Conservation (phyloP, 53 echinoderm and acorn worm species). For the Henricia sp. region DNA sequence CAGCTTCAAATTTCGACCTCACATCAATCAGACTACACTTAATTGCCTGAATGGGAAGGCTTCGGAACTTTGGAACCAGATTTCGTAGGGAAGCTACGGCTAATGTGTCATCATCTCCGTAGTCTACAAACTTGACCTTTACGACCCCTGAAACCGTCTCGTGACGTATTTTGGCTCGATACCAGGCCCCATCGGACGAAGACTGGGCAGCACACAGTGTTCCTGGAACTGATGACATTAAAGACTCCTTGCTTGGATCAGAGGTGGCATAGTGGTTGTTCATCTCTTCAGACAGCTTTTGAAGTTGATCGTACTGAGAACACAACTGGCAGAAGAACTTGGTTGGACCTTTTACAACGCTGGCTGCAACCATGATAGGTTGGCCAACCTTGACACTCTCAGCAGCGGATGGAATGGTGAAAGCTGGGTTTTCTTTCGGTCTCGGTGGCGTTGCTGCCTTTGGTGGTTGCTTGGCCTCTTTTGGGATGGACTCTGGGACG, state of each 20-base stretch:
- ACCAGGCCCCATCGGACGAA: slow-evolving; percentile 79
- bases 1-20: slow-evolving; percentile 66
- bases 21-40: slow-evolving; percentile 71
- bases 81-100: slow-evolving; percentile 49
- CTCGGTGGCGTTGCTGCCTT: slow-evolving; percentile 34
- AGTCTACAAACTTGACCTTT: slow-evolving; percentile 85
- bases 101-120: slow-evolving; percentile 74
- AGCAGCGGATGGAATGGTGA: slow-evolving; percentile 42
- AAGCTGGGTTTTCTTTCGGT: slow-evolving; percentile 47
- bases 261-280: slow-evolving; percentile 34
- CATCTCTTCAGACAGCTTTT: slow-evolving; percentile 34
- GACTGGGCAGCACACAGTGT: slow-evolving; percentile 76
- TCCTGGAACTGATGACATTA: slow-evolving; percentile 23
- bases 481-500: slow-evolving; percentile 29
- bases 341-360: slow-evolving; percentile 70
- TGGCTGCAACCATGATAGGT: slow-evolving; percentile 69
- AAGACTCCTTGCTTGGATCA: slow-evolving; percentile 18
- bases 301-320: slow-evolving; percentile 43
- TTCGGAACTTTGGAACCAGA: slow-evolving; percentile 45
- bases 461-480: slow-evolving; percentile 38
- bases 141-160: slow-evolving; percentile 17
- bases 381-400: slow-evolving; percentile 52
- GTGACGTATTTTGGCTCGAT: slow-evolving; percentile 82
- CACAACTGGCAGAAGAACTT: slow-evolving; percentile 82
- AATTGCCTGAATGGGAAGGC: slow-evolving; percentile 80